Evolutionary conservation across 2,113 vertebrate genomes (phyloP).

Genomic region (Madoqua kirkii): DNA sequence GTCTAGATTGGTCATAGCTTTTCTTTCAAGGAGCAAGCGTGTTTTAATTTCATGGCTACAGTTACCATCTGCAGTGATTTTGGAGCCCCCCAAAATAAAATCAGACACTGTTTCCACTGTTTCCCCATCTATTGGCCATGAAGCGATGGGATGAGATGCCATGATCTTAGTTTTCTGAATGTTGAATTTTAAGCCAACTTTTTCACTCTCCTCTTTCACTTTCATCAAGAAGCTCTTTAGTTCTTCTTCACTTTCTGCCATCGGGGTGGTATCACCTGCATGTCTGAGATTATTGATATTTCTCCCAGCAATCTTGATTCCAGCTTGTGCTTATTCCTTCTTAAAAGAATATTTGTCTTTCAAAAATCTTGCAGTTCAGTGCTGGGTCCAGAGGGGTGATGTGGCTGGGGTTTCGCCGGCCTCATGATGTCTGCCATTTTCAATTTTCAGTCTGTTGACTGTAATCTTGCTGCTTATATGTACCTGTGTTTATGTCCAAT

Average conservation of each 20-base stretch:
- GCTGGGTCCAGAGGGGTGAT: not conserved
- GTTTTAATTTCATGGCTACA: not conserved
- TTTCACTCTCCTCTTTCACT: not conserved
- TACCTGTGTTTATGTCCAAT: not conserved
- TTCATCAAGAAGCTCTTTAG: not conserved
- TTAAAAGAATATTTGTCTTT: not conserved
- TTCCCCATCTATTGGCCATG: not conserved
- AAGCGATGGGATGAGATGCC: not conserved
- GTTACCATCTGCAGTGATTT: not conserved
- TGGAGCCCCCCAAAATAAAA: not conserved
- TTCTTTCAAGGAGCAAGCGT: not conserved
- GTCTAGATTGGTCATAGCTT: not conserved
- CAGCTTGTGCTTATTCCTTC: not conserved
- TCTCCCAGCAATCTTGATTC: not conserved
- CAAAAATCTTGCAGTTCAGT: not conserved
- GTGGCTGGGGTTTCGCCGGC: accelerated
- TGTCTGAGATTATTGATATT: not conserved
- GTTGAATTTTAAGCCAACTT: not conserved
- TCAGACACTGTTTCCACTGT: not conserved
- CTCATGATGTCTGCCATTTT: not conserved
- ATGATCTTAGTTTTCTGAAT: not conserved
- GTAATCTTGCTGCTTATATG: not conserved
- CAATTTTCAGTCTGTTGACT: not conserved
- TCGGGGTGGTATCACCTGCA: not conserved
- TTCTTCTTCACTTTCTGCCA: not conserved